Percentiles rank a stretch among this genome's conserved stretches.
These are phyloP conservation scores for Brachymystax lenok DNA, from an alignment of 2,797 vertebrate species.

Conservation along the genomic window DNA sequence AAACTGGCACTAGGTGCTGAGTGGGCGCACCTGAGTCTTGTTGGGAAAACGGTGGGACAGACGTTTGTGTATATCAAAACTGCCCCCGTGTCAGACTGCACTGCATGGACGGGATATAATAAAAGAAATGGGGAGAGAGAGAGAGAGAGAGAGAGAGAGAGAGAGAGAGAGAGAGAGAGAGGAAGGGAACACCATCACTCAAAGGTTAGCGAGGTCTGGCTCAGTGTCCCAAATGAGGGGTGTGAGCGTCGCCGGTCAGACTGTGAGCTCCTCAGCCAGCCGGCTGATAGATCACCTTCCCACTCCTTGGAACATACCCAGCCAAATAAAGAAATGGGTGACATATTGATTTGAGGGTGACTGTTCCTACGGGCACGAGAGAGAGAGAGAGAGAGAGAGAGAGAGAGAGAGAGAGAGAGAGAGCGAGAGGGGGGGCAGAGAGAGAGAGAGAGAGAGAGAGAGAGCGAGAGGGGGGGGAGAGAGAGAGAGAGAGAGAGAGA, in stretches of 20 bases:
- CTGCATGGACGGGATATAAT: too few species aligned
- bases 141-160: not conserved
- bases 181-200: not conserved
- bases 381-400: not conserved
- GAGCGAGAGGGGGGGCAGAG: not conserved
- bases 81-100: too few species aligned
- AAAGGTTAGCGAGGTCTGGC: conserved; percentile 18
- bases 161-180: not conserved
- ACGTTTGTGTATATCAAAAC: not conserved
- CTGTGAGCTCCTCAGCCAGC: conserved; percentile 10
- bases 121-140: not conserved
- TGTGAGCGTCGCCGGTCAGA: not conserved
- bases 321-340: not conserved
- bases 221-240: conserved; percentile 8
- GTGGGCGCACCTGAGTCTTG: not conserved
- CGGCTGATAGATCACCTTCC: not conserved
- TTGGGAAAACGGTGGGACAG: too few species aligned
- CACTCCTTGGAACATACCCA: not conserved
- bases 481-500: not conserved
- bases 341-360: conserved; percentile 10
- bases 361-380: not conserved
- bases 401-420: not conserved
- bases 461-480: too few species aligned
- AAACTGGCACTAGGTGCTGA: not conserved
- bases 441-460: not conserved